Evolutionary conservation across 37 sponge, comb jelly and placozoan species (phyloP).

Genomic region (Ianthella basta): DNA sequence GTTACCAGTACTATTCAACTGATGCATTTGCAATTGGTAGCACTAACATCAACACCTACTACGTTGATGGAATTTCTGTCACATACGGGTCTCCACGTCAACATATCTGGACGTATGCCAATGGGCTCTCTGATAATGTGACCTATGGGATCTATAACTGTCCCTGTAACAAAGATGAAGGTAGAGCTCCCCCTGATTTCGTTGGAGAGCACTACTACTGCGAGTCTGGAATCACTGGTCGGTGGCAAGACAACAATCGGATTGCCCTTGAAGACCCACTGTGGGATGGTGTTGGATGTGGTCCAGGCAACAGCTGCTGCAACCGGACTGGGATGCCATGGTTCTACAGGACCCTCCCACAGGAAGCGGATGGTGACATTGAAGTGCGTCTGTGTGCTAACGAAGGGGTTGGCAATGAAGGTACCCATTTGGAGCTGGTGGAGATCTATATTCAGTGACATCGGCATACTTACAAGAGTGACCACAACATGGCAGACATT

Average conservation of each 20-base stretch:
- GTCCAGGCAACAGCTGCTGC: slow-evolving; percentile 28
- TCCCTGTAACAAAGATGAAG: slow-evolving; percentile 22
- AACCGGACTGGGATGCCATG: slow-evolving; percentile 26
- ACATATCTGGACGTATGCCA: slow-evolving; percentile 39
- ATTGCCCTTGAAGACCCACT: slow-evolving; percentile 23
- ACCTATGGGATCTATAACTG: background rate
- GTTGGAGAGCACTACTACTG: slow-evolving; percentile 27
- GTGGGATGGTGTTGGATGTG: slow-evolving; percentile 42
- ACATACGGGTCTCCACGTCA: slow-evolving; percentile 34
- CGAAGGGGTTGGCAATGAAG: slow-evolving; percentile 15
- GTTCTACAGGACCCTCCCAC: slow-evolving; percentile 26
- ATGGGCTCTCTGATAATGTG: slow-evolving; percentile 9
- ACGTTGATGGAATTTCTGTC: slow-evolving; percentile 31
- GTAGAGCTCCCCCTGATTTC: slow-evolving; percentile 18
- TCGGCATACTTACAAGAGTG: background rate
- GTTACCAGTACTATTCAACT: slow-evolving; percentile 21
- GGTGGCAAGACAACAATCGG: background rate
- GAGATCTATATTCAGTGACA: slow-evolving; percentile 16
- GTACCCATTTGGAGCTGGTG: background rate
- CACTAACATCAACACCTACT: background rate
- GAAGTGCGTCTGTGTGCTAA: slow-evolving; percentile 24
- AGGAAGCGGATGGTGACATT: slow-evolving; percentile 27
- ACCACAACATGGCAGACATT: too few relatives aligned
- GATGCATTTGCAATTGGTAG: slow-evolving; percentile 14
- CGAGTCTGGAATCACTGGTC: slow-evolving; percentile 34